phyloP scores from a whole-genome alignment of 2,888 invertebrate species.

The Catotricha subobsoleta region DNA sequence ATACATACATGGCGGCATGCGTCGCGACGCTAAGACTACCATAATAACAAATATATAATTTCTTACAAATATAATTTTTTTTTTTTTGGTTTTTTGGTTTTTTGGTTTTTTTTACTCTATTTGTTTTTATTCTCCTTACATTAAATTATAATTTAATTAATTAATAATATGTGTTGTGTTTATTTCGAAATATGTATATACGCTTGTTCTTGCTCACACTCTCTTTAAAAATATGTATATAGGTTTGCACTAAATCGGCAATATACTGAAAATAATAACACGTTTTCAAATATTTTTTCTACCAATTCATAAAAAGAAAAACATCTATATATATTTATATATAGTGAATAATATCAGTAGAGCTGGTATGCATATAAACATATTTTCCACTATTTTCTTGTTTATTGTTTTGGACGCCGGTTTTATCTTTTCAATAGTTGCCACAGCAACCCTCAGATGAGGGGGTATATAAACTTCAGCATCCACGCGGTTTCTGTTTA shows the following conservation, averaged over 20 bases:
- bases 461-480: slow-evolving; percentile 7
- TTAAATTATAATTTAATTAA: not conserved
- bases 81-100: not conserved
- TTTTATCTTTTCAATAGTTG: slow-evolving; percentile 4
- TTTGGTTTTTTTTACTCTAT: not conserved
- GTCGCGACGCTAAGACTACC: too few species aligned
- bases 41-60: not conserved
- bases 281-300: too few species aligned
- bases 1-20: too few species aligned
- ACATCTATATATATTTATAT: not conserved
- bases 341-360: not conserved
- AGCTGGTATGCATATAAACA: not conserved
- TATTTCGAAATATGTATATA: too few species aligned
- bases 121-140: not conserved
- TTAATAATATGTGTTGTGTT: too few species aligned
- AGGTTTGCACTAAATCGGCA: too few species aligned
- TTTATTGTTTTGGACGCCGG: slow-evolving; percentile 7
- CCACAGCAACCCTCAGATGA: slow-evolving; percentile 3
- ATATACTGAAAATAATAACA: too few species aligned
- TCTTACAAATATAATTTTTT: not conserved
- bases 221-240: too few species aligned
- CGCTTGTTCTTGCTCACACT: too few species aligned
- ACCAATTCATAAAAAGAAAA: not conserved
- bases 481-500: slow-evolving; percentile 8
- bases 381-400: not conserved